A percentile compares a stretch with the other conserved stretches of the same genome.
Evolutionary conservation across 35 echinoderm and acorn worm genomes (phyloP).

Genomic region (Amphiura filiformis): DNA sequence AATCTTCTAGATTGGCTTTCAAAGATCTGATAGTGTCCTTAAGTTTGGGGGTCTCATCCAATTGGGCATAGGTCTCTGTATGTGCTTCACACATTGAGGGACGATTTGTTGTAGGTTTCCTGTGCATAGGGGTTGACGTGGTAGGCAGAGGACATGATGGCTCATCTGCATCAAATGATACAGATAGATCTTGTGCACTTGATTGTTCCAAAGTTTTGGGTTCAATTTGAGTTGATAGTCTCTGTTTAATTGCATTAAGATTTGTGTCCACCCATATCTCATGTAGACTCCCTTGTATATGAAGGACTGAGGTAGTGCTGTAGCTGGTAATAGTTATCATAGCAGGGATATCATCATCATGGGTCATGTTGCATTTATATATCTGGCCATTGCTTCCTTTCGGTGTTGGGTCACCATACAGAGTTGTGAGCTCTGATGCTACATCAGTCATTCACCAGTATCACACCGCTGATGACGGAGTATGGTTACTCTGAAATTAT

Average conservation of each 20-base stretch:
- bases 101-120: neutral
- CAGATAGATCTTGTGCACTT: too few relatives aligned
- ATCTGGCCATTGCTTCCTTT: too few relatives aligned
- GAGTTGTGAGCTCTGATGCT: too few relatives aligned
- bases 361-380: too few relatives aligned
- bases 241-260: neutral
- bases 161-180: neutral
- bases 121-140: neutral
- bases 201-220: too few relatives aligned
- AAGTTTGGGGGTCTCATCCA: neutral
- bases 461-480: too few relatives aligned
- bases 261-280: neutral
- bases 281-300: neutral
- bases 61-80: neutral
- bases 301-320: neutral
- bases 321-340: neutral
- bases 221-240: neutral
- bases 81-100: neutral
- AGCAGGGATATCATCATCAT: too few relatives aligned
- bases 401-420: too few relatives aligned
- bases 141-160: neutral
- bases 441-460: too few relatives aligned
- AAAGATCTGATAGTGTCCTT: neutral
- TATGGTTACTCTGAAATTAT: too few relatives aligned
- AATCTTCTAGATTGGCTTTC: neutral